phyloP scores from a whole-genome alignment of 2,113 vertebrate genomes.

The Progne subis region DNA sequence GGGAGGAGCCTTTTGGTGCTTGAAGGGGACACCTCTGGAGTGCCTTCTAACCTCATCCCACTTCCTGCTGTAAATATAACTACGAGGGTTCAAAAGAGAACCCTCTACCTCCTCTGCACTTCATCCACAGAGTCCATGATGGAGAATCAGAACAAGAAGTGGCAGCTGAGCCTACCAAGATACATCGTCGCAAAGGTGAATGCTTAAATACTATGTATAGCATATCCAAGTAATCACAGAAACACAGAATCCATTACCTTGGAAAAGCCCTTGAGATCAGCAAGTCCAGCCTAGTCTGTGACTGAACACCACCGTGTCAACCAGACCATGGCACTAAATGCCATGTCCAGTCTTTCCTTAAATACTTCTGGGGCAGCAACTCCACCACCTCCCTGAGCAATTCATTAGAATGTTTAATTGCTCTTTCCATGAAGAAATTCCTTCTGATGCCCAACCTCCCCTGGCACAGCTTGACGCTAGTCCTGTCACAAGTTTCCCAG shows the following conservation, averaged over 20 bases:
- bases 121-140: too few relatives aligned
- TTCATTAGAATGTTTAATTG: not conserved
- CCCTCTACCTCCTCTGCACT: not conserved
- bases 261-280: not conserved
- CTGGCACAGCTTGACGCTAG: not conserved
- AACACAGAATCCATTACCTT: too few relatives aligned
- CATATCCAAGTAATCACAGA: not conserved
- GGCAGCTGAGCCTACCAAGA: not conserved
- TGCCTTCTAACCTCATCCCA: not conserved
- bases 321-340: not conserved
- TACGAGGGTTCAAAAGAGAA: not conserved
- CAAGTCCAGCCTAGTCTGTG: not conserved
- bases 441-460: not conserved
- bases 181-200: not conserved
- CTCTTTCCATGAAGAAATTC: not conserved
- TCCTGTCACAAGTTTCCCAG: not conserved
- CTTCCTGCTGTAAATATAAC: not conserved
- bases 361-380: not conserved
- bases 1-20: not conserved
- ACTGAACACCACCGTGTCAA: fast-evolving
- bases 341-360: not conserved
- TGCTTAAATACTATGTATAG: not conserved
- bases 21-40: fast-evolving
- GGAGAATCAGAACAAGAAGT: not conserved
- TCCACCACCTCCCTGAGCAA: not conserved